Percentiles rank a stretch among this genome's conserved stretches.
Evolutionary conservation across 1,140 invertebrate species (phyloP).

Genomic region (Drosophila santomea): DNA sequence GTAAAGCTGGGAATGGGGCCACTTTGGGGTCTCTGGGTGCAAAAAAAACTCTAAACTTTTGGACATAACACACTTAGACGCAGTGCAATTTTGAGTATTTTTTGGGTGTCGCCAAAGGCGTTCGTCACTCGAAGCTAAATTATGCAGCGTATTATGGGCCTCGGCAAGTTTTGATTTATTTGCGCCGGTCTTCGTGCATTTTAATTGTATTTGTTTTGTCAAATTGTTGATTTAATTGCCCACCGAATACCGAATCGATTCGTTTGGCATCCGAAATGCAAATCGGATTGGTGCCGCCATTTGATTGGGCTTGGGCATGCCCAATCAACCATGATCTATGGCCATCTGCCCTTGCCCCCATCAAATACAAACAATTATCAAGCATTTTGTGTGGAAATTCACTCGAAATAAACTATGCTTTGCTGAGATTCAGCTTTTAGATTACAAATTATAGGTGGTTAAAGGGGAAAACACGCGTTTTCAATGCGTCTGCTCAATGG

Average conservation of each 20-base stretch:
- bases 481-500: too few species aligned
- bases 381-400: background rate
- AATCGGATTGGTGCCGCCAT: constrained; percentile 28
- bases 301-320: constrained; percentile 34
- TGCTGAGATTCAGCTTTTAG: background rate
- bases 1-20: constrained; percentile 21
- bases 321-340: constrained; percentile 49
- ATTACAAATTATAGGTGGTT: background rate
- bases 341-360: constrained; percentile 27
- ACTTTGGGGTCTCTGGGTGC: background rate
- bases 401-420: background rate
- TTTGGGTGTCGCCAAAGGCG: constrained; percentile 5
- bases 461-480: too few species aligned
- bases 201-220: constrained; percentile 39
- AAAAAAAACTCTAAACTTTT: constrained; percentile 5
- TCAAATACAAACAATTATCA: constrained; percentile 4
- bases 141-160: background rate
- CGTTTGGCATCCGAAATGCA: constrained; percentile 27
- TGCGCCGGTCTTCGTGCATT: constrained; percentile 38
- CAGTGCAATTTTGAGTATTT: constrained; percentile 17
- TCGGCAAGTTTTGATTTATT: constrained; percentile 39
- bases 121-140: constrained; percentile 2
- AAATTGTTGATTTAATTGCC: constrained; percentile 49
- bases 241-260: constrained; percentile 26
- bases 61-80: constrained; percentile 11